A percentile compares a stretch with the other conserved stretches of the same genome.
Evolutionary conservation across 37 sponge, comb jelly and placozoan species (phyloP).

Genomic region (Cliona cf. orientalis): DNA sequence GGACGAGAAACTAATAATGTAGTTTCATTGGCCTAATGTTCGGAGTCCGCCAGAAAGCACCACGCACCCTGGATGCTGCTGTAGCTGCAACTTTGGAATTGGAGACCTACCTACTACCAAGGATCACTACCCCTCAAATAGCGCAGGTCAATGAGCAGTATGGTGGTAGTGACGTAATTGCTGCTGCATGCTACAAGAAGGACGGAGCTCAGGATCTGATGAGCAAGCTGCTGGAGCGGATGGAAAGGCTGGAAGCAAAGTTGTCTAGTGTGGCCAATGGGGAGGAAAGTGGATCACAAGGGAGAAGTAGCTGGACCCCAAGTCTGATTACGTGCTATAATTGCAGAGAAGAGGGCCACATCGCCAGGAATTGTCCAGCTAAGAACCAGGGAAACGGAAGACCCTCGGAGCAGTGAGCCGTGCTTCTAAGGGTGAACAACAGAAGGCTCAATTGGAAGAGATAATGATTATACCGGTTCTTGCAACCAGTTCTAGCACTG

Average conservation of each 20-base stretch:
- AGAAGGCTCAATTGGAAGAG: slow-evolving; percentile 3
- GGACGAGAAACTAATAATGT: too few relatives aligned
- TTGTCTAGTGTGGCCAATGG: neutral
- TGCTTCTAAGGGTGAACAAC: slow-evolving; percentile 21
- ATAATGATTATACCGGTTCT: neutral
- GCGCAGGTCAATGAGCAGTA: neutral
- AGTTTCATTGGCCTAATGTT: too few relatives aligned
- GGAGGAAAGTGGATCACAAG: neutral
- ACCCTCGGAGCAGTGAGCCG: slow-evolving; percentile 25
- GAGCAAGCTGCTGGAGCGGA: slow-evolving; percentile 2
- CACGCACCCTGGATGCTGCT: slow-evolving; percentile 9
- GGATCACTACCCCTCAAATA: neutral
- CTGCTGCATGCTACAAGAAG: neutral
- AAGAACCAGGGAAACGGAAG: slow-evolving; percentile 29
- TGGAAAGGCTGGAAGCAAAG: slow-evolving; percentile 14
- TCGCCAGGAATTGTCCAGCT: slow-evolving; percentile 18
- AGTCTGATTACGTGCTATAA: slow-evolving; percentile 3
- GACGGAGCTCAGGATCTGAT: neutral
- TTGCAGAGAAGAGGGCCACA: slow-evolving; percentile 28
- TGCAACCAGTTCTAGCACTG: neutral
- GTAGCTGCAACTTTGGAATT: slow-evolving; percentile 30
- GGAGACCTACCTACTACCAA: slow-evolving; percentile 17
- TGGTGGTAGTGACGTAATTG: neutral
- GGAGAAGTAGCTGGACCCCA: neutral
- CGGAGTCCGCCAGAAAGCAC: slow-evolving; percentile 10